Evolutionary conservation across 2,113 vertebrate species (phyloP).

Genomic region (Macrotis lagotis): DNA sequence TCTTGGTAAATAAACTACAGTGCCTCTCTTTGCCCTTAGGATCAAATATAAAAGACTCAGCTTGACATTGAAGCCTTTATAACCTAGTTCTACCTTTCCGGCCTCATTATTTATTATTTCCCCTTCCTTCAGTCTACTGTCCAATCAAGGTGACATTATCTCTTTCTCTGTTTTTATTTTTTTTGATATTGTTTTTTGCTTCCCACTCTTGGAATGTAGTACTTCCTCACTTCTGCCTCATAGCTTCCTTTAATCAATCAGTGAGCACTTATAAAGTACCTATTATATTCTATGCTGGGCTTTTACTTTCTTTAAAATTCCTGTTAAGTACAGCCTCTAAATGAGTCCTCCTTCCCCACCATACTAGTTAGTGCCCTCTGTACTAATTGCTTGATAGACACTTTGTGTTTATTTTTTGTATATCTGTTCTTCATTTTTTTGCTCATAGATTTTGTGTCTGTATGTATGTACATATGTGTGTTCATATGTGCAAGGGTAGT

Average conservation of each 20-base stretch:
- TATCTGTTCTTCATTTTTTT: neutral
- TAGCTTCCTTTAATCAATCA: neutral
- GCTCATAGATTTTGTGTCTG: too few species aligned
- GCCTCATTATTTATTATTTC: neutral
- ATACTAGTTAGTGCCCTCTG: neutral
- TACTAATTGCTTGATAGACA: neutral
- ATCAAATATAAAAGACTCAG: neutral
- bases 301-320: neutral
- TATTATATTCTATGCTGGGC: too few species aligned
- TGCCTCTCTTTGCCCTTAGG: neutral
- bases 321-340: neutral
- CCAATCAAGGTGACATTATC: too few species aligned
- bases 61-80: neutral
- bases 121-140: neutral
- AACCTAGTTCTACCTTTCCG: neutral
- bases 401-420: neutral
- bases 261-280: neutral
- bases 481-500: neutral
- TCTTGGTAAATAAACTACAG: neutral
- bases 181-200: too few species aligned
- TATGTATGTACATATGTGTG: neutral
- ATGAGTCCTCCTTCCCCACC: neutral
- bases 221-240: neutral
- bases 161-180: too few species aligned
- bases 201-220: too few species aligned